These are phyloP conservation scores for Hippopotamus amphibius DNA, from an alignment of 2,113 vertebrate species.

Conservation along the genomic window DNA sequence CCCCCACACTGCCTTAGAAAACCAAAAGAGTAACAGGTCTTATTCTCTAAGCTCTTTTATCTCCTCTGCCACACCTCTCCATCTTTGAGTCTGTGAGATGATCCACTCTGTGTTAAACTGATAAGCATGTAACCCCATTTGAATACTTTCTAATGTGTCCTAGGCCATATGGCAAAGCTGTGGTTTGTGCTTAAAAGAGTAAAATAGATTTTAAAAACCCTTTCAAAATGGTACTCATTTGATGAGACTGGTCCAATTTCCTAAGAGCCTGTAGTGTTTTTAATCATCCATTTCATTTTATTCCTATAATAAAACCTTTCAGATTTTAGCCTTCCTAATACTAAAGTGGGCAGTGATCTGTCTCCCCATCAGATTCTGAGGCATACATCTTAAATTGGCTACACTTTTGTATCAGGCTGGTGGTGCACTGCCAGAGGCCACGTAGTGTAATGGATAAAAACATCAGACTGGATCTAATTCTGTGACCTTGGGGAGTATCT, in stretches of 20 bases:
- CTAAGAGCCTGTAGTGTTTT: background rate
- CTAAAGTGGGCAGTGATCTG: background rate
- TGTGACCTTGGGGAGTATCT: background rate
- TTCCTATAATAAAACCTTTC: constrained; percentile 39
- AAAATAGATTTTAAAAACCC: background rate
- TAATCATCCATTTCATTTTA: constrained; percentile 47
- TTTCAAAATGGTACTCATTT: constrained; percentile 7
- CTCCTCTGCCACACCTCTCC: background rate
- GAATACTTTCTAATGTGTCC: constrained; percentile 18
- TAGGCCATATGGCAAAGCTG: background rate
- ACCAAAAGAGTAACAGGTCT: background rate
- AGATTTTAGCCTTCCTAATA: background rate
- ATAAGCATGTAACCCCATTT: background rate
- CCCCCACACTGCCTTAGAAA: background rate
- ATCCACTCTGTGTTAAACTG: background rate
- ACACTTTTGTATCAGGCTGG: background rate
- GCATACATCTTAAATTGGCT: background rate
- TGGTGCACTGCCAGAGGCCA: background rate
- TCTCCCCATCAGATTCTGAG: background rate
- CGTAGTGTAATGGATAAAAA: background rate
- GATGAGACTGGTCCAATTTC: background rate
- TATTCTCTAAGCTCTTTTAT: background rate
- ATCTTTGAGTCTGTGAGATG: background rate
- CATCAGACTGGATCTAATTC: background rate
- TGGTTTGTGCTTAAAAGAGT: background rate